phyloP scores from a whole-genome alignment of 2,113 vertebrate species.

The Alexandromys fortis region DNA sequence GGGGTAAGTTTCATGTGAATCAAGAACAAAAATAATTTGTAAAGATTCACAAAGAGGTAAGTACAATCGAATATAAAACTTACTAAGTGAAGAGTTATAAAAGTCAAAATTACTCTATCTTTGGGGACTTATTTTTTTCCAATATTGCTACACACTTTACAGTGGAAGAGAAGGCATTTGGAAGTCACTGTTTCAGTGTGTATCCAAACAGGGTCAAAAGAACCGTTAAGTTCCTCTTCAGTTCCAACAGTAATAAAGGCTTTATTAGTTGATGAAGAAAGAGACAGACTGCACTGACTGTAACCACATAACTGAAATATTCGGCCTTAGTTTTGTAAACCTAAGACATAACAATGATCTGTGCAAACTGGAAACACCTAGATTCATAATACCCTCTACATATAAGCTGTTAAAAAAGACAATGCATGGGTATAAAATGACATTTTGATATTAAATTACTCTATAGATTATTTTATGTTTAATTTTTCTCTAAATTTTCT shows the following conservation, averaged over 20 bases:
- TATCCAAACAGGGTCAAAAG: not conserved
- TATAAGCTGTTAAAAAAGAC: not conserved
- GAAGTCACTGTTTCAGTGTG: not conserved
- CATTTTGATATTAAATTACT: not conserved
- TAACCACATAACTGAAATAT: not conserved
- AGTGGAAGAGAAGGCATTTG: not conserved
- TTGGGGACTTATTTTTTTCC: not conserved
- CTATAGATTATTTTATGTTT: not conserved
- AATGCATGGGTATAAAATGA: not conserved
- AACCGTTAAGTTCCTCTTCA: not conserved
- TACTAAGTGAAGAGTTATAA: not conserved
- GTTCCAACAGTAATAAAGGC: not conserved
- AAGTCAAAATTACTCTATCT: not conserved
- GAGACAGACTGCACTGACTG: no score
- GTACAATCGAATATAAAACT: not conserved
- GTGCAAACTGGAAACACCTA: not conserved
- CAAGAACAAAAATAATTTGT: not conserved
- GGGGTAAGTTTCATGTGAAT: not conserved
- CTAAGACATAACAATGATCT: not conserved
- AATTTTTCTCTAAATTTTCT: not conserved
- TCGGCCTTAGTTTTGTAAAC: not conserved
- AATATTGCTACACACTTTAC: not conserved
- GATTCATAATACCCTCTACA: not conserved
- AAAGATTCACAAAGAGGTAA: not conserved
- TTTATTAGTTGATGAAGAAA: not conserved